Conservation (phyloP, 2,797 vertebrate genomes). For the Myotis findleyi region DNA sequence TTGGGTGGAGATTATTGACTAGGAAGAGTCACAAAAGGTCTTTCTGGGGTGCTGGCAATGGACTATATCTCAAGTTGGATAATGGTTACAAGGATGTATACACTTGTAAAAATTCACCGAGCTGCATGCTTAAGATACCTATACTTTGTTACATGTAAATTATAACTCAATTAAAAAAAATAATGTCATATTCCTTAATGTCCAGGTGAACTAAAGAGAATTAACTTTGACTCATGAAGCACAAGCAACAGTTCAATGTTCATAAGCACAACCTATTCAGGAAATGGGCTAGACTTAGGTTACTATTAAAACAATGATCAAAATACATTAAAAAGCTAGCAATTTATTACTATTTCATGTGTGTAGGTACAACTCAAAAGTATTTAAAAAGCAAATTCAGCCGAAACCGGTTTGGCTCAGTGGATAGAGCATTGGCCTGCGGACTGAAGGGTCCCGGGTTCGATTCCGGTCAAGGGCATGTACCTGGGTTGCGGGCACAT, state of each 20-base stretch:
- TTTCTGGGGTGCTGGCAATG: background rate
- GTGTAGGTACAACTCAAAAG: background rate
- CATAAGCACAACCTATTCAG: background rate
- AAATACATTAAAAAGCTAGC: background rate
- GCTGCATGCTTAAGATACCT: background rate
- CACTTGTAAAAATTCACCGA: background rate
- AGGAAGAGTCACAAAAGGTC: background rate
- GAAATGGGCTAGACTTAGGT: background rate
- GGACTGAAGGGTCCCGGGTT: too few species aligned
- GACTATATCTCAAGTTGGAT: background rate
- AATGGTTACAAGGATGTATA: background rate
- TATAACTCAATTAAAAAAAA: conserved; percentile 2
- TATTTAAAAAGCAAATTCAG: conserved; percentile 34
- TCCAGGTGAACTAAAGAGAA: background rate
- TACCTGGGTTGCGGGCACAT: too few species aligned
- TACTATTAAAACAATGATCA: background rate
- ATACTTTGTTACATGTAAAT: background rate
- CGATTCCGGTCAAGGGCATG: too few species aligned
- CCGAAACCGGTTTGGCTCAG: too few species aligned
- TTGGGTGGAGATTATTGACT: background rate
- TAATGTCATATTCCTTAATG: background rate
- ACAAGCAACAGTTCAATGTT: background rate
- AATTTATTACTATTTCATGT: background rate
- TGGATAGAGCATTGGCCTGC: too few species aligned
- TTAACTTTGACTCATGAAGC: background rate